Evolutionary conservation across 2,888 invertebrate species (phyloP).

Genomic region (Cryptophagus acutangulus): DNA sequence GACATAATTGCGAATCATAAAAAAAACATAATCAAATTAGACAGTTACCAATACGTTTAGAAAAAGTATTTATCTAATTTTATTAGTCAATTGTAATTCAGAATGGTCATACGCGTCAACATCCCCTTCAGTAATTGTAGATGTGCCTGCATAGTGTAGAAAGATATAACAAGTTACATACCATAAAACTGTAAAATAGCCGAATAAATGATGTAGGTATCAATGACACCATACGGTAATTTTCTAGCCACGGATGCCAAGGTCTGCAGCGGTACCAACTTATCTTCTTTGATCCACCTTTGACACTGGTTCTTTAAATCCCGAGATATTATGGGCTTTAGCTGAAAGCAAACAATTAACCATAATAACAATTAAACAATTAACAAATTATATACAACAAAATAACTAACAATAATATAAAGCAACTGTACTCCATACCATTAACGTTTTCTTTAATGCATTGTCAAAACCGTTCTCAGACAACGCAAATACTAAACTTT

Average conservation of each 20-base stretch:
- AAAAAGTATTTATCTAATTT: too few relatives aligned
- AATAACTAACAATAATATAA: not conserved
- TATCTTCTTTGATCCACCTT: conserved; percentile 38
- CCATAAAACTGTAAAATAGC: too few relatives aligned
- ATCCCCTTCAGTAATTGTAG: too few relatives aligned
- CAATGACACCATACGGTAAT: too few relatives aligned
- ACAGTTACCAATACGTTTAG: too few relatives aligned
- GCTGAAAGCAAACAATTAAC: not conserved
- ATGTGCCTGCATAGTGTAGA: too few relatives aligned
- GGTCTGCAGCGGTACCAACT: conserved; percentile 34
- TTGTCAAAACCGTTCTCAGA: conserved; percentile 54
- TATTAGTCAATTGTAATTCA: too few relatives aligned
- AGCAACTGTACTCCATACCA: conserved; percentile 35
- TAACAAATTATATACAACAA: not conserved
- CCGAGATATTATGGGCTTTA: conserved; percentile 5
- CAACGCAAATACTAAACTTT: conserved; percentile 51
- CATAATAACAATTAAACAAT: not conserved
- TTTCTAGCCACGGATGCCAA: conserved; percentile 25
- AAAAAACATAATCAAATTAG: too few relatives aligned
- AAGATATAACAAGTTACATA: too few relatives aligned
- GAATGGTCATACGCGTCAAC: too few relatives aligned
- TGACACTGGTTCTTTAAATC: conserved; percentile 37
- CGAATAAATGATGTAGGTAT: too few relatives aligned
- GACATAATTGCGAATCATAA: too few relatives aligned
- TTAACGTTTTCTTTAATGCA: conserved; percentile 49